These are phyloP conservation scores for Saturnia japonica DNA, from an alignment of 2,888 invertebrate species.

Conservation along the genomic window DNA sequence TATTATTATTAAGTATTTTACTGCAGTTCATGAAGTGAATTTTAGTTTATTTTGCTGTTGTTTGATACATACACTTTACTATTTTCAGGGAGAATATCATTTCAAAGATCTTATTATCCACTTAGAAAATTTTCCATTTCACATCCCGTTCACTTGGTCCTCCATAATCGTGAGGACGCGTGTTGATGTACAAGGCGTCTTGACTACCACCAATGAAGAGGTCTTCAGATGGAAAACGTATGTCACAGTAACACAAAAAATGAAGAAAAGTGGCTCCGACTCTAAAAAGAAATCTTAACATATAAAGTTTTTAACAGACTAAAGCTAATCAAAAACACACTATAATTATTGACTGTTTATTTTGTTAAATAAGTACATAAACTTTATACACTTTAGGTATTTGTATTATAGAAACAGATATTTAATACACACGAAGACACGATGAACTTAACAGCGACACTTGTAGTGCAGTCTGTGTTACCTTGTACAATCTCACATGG, in stretches of 20 bases:
- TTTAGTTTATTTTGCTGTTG: background rate
- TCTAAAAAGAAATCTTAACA: background rate
- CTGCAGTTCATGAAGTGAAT: too few species aligned
- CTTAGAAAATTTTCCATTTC: constrained; percentile 35
- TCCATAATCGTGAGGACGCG: constrained; percentile 34
- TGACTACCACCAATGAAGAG: constrained; percentile 31
- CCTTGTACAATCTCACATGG: too few species aligned
- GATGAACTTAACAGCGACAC: too few species aligned
- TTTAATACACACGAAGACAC: too few species aligned
- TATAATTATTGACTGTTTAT: too few species aligned
- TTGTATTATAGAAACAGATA: too few species aligned
- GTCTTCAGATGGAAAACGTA: constrained; percentile 32
- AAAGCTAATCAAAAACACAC: too few species aligned
- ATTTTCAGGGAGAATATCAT: constrained; percentile 35
- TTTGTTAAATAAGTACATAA: too few species aligned
- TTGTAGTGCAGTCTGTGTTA: too few species aligned
- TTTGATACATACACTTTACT: background rate
- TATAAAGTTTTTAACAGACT: background rate
- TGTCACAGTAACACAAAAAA: constrained; percentile 33
- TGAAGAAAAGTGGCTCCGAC: constrained; percentile 14
- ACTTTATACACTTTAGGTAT: too few species aligned
- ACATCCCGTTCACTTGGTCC: constrained; percentile 36
- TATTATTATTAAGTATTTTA: too few species aligned
- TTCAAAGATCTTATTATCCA: constrained; percentile 32
- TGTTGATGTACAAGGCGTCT: constrained; percentile 31